These are phyloP conservation scores for Falco rusticolus DNA, from an alignment of 2,797 vertebrate species.

Conservation along the genomic window DNA sequence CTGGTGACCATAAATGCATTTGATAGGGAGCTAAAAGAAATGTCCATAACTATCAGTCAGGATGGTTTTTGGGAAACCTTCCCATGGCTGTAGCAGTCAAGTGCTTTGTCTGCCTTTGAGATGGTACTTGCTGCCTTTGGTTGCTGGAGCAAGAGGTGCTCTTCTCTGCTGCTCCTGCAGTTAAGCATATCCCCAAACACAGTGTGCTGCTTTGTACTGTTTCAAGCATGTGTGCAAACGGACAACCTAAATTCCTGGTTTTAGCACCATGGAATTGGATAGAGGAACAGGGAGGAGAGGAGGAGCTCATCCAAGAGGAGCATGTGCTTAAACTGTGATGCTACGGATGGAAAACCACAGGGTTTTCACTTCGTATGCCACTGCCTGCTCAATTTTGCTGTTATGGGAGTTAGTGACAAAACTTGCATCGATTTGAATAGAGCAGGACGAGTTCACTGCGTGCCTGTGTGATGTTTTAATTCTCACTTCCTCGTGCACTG, in stretches of 20 bases:
- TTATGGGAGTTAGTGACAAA: not conserved
- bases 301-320: not conserved
- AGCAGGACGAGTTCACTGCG: accelerated
- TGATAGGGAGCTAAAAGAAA: not conserved
- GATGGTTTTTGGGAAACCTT: not conserved
- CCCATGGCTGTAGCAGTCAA: not conserved
- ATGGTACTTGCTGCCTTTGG: not conserved
- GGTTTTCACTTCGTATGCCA: not conserved
- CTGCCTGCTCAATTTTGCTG: not conserved
- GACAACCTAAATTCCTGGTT: not conserved
- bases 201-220: not conserved
- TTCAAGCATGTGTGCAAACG: not conserved
- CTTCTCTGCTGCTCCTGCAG: not conserved
- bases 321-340: not conserved
- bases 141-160: not conserved
- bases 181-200: not conserved
- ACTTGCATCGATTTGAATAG: not conserved
- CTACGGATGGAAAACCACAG: not conserved
- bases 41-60: not conserved
- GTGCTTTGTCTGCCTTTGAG: not conserved
- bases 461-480: not conserved
- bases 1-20: not conserved
- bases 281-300: not conserved
- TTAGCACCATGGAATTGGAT: not conserved
- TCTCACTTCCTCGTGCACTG: not conserved